These are phyloP conservation scores for Tenthredo livida DNA, from an alignment of 2,888 invertebrate species.

Conservation along the genomic window DNA sequence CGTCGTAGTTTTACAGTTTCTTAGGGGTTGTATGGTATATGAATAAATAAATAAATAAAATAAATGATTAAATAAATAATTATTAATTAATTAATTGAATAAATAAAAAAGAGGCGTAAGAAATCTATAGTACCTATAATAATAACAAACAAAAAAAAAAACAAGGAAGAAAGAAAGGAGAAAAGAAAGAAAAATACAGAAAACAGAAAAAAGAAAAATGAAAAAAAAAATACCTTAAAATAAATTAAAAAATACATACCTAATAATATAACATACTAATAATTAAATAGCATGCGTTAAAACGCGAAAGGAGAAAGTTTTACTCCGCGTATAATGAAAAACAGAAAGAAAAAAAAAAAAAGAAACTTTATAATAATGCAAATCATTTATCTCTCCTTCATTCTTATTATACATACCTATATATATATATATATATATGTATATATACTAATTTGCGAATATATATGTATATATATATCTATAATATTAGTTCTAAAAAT, in stretches of 20 bases:
- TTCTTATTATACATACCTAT: neutral
- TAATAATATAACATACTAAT: neutral
- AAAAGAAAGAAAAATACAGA: neutral
- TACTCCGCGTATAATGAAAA: conserved; percentile 7
- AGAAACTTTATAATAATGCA: neutral
- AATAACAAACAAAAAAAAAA: neutral
- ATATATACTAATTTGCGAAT: neutral
- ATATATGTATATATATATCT: neutral
- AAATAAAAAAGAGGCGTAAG: neutral
- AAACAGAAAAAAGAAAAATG: neutral
- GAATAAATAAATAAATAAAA: neutral
- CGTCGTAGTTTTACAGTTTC: conserved; percentile 74
- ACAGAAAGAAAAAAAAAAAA: neutral
- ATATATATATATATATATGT: neutral
- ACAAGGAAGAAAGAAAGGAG: neutral
- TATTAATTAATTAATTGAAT: neutral
- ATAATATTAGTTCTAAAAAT: neutral
- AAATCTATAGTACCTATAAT: conserved; percentile 12
- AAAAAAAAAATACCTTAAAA: neutral
- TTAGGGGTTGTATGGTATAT: conserved; percentile 61
- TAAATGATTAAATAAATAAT: neutral
- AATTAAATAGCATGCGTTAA: neutral
- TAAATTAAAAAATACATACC: neutral
- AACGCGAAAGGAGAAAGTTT: conserved; percentile 34
- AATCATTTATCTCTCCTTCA: neutral